These are phyloP conservation scores for Dione juno DNA, from an alignment of 2,888 invertebrate genomes.

Conservation along the genomic window DNA sequence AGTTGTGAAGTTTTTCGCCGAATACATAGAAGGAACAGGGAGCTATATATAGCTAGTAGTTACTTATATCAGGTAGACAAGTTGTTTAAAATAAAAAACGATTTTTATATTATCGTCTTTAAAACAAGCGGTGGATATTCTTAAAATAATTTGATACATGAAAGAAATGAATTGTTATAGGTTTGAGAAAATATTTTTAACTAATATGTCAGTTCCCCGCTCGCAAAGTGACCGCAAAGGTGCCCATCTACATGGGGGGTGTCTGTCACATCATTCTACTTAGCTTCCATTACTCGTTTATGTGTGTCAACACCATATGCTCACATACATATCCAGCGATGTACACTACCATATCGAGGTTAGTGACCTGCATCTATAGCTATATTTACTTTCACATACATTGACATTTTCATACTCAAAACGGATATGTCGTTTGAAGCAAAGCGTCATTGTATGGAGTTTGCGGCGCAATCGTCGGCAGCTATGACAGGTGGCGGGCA, in stretches of 20 bases:
- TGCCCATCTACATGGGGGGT: slow-evolving; percentile 43
- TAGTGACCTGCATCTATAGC: slow-evolving; percentile 37
- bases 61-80: too few species aligned
- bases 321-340: slow-evolving; percentile 26
- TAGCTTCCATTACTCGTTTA: slow-evolving; percentile 32
- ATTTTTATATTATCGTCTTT: too few species aligned
- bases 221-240: slow-evolving; percentile 43
- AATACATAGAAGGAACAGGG: too few species aligned
- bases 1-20: too few species aligned
- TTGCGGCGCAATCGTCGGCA: slow-evolving; percentile 17
- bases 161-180: too few species aligned
- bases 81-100: too few species aligned
- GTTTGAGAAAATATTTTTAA: not conserved
- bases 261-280: too few species aligned
- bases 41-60: too few species aligned
- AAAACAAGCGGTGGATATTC: too few species aligned
- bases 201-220: slow-evolving; percentile 3
- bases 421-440: slow-evolving; percentile 21
- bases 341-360: slow-evolving; percentile 37
- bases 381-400: slow-evolving; percentile 19
- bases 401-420: slow-evolving; percentile 28
- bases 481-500: slow-evolving; percentile 31
- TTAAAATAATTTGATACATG: too few species aligned
- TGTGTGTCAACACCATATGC: slow-evolving; percentile 14
- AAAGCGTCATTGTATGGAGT: slow-evolving; percentile 31